phyloP scores from a whole-genome alignment of 2,888 invertebrate species.

The Portevinia maculata region DNA sequence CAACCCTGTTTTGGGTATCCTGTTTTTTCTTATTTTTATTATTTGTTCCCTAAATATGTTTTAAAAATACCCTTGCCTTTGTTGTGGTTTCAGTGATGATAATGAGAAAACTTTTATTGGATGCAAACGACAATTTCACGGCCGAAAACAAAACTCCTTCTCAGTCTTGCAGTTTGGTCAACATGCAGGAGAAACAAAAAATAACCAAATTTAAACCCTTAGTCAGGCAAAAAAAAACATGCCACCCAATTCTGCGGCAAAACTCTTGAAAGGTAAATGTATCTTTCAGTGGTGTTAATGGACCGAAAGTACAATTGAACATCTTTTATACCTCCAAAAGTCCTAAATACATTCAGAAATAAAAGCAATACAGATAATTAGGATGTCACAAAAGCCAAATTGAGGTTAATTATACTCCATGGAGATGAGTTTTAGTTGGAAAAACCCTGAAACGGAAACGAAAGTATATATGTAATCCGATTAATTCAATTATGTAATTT shows the following conservation, averaged over 20 bases:
- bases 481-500: constrained; percentile 24
- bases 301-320: constrained; percentile 25
- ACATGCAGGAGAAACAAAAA: constrained; percentile 11
- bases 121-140: constrained; percentile 35
- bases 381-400: constrained; percentile 29
- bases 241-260: constrained; percentile 11
- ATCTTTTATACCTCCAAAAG: constrained; percentile 8
- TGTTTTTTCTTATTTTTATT: constrained; percentile 1
- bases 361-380: constrained; percentile 13
- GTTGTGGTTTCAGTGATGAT: constrained; percentile 41
- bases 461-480: constrained; percentile 30
- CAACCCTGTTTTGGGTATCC: constrained; percentile 3
- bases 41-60: constrained; percentile 29
- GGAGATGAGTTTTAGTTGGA: neutral
- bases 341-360: neutral
- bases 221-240: neutral
- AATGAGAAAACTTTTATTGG: constrained; percentile 60
- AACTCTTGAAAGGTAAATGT: neutral
- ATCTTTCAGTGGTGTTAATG: constrained; percentile 13
- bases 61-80: constrained; percentile 40
- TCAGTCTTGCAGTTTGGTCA: constrained; percentile 2
- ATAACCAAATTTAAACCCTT: neutral
- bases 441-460: neutral
- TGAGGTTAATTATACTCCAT: constrained; percentile 41
- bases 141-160: neutral